Evolutionary conservation across 2,888 invertebrate genomes (phyloP).

Genomic region (Cylloceria caligata): DNA sequence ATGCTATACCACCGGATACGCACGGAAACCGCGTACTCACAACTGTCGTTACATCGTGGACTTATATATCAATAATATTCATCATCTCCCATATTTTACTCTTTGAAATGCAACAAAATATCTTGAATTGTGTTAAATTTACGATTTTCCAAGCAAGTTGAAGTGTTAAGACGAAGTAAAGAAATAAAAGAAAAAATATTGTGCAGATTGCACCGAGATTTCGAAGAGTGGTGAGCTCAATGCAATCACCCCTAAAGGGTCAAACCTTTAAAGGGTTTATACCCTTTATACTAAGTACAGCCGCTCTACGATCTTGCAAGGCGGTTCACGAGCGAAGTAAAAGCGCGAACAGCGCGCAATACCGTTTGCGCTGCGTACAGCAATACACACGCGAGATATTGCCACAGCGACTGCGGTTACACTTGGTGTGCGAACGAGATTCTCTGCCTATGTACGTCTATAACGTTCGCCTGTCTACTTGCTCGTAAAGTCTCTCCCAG

Average conservation of each 20-base stretch:
- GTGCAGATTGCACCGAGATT: background rate
- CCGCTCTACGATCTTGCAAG: background rate
- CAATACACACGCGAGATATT: constrained; percentile 1
- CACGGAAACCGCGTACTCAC: no score
- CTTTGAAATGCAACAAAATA: no score
- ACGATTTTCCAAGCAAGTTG: no score
- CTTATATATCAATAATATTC: no score
- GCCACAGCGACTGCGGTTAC: constrained; percentile 15
- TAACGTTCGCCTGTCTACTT: constrained; percentile 25
- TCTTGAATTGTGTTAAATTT: no score
- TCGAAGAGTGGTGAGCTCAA: background rate
- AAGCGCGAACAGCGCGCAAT: background rate
- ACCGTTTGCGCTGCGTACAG: background rate
- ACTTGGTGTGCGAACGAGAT: constrained; percentile 32
- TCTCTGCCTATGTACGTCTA: constrained; percentile 24
- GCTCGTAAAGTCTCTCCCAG: constrained; percentile 39
- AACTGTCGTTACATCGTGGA: no score
- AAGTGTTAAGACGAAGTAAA: background rate
- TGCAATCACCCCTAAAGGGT: background rate
- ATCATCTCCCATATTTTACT: no score
- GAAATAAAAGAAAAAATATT: background rate
- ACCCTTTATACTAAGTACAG: background rate
- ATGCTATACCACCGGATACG: no score
- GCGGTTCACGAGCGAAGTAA: constrained; percentile 4
- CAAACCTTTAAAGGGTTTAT: no score